Evolutionary conservation across 1,140 invertebrate genomes (phyloP), one percentile per base, ranked within the genome.

Genomic region (Drosophila pachea): DNA sequence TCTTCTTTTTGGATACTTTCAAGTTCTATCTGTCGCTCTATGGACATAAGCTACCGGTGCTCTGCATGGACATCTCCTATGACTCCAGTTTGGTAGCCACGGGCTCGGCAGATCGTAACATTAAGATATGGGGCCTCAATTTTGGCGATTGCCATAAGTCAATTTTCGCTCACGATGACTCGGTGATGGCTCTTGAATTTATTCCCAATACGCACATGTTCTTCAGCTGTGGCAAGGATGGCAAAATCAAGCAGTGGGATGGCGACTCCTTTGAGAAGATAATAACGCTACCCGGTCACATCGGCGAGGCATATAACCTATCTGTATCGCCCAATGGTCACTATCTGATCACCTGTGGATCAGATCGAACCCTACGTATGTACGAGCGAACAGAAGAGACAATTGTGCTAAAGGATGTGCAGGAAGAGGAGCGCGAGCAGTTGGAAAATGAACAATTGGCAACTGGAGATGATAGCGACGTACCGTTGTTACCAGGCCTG

Each of bases 111-210:
- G 99, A 99, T 91, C 92, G 97, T 16, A 98, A 97, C 90, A 93
- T 99, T 4, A 98, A 99, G 91, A 95, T 99, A 68, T 99, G 98
- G 98, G 98, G 98, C 47, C 92, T 99, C 88, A 97, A 99, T 90
- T 99, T 99, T 91, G 99, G 98, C 14, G 98, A 99, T 90, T 99
- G 97, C 81, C 95, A 96, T 88, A 94, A 93, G 73, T 95, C 94
- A 0, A 90, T 95, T 59, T 95, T 96, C 90, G 97, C 97, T 2
- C 98, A 99, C 90, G 97, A 99, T 82, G 97, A 98, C 88, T 96
- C 97, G 5, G 93, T 99, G 2, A 98, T 95, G 52, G 93, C 94
- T 49, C 84, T 99, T 4, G 92, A 94, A 77, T 99, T 99, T 86
- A 93, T 98, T 11, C 94, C 96, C 0, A 93, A 93, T 65, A 99